Conservation (phyloP, 2,888 invertebrate genomes). For the Agrotis exclamationis region DNA sequence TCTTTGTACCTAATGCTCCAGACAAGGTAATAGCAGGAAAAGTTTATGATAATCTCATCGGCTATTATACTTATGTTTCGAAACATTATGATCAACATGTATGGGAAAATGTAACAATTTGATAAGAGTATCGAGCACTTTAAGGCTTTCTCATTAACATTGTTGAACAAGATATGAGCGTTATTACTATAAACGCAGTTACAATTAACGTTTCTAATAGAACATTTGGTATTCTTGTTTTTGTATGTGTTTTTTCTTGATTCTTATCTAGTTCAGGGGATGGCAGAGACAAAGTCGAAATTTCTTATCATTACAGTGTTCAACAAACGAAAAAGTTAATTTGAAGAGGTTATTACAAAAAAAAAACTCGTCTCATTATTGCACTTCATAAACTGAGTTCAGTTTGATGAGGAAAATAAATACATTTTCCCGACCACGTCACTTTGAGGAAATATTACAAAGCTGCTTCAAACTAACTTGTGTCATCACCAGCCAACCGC, state of each 20-base stretch:
- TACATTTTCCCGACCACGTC: background rate
- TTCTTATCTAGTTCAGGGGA: too few species aligned
- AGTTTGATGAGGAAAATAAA: constrained; percentile 3
- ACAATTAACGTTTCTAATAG: background rate
- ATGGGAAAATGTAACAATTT: constrained; percentile 25
- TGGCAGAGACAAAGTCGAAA: too few species aligned
- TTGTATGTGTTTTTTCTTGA: too few species aligned
- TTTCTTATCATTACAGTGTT: too few species aligned
- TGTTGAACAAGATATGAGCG: background rate
- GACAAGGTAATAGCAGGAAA: constrained; percentile 39
- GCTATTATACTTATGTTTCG: constrained; percentile 30
- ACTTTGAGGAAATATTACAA: constrained; percentile 26
- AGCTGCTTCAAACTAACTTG: background rate
- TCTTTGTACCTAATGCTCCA: constrained; percentile 38
- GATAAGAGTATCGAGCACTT: constrained; percentile 15
- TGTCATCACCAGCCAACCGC: constrained; percentile 22
- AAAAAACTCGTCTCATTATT: background rate
- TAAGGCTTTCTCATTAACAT: constrained; percentile 3
- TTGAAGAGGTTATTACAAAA: background rate
- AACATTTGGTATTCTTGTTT: background rate
- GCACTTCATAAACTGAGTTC: background rate
- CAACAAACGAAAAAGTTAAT: background rate
- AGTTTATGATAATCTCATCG: constrained; percentile 27
- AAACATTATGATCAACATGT: constrained; percentile 14
- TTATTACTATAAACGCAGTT: background rate